Evolutionary conservation across 2,113 vertebrate species (phyloP).

Genomic region (Rhea americana): DNA sequence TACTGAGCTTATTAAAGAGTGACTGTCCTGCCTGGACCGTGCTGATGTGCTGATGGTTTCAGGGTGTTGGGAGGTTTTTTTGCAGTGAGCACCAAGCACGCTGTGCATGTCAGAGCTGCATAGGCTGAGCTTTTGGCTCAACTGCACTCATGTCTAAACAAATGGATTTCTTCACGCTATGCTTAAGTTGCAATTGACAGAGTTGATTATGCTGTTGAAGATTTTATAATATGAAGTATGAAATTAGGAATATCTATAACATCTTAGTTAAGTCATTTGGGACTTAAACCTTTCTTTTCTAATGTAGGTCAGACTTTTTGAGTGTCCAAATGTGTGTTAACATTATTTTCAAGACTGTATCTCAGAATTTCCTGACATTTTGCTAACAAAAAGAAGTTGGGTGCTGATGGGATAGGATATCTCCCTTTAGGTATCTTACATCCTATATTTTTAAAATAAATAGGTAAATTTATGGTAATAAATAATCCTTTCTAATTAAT

Average conservation of each 20-base stretch:
- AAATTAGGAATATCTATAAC: neutral
- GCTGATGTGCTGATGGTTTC: neutral
- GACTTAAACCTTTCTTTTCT: neutral
- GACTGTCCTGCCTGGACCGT: neutral
- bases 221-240: neutral
- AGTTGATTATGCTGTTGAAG: neutral
- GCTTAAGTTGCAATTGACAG: neutral
- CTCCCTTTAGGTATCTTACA: neutral
- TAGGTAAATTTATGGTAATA: neutral
- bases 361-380: neutral
- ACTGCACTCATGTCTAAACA: neutral
- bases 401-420: neutral
- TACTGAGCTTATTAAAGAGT: constrained; percentile 19
- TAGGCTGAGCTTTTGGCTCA: neutral
- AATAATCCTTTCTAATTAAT: neutral
- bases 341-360: neutral
- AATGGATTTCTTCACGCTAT: neutral
- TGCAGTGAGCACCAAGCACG: neutral
- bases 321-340: neutral
- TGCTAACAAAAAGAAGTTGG: neutral
- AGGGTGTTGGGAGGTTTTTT: neutral
- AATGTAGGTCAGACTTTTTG: neutral
- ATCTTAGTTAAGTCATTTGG: neutral
- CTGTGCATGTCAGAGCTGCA: neutral
- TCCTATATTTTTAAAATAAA: neutral